Percentiles rank a stretch among this genome's conserved stretches.
phyloP scores from a whole-genome alignment of 2,888 invertebrate genomes.

The Pecten maximus region DNA sequence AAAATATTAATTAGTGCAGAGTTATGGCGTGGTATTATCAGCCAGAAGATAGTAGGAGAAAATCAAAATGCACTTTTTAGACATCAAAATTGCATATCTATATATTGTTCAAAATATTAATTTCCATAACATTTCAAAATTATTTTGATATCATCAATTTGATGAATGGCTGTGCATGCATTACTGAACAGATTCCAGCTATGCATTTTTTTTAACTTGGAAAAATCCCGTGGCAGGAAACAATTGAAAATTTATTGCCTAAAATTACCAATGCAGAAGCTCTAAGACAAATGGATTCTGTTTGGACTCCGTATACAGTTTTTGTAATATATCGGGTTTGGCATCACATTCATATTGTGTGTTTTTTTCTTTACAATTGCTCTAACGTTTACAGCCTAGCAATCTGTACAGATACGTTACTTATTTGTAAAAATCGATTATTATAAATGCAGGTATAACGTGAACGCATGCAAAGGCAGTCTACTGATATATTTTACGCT shows the following conservation, averaged over 20 bases:
- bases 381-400: neutral
- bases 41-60: neutral
- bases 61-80: neutral
- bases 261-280: conserved; percentile 13
- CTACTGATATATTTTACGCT: neutral
- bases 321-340: neutral
- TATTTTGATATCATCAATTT: conserved; percentile 24
- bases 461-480: neutral
- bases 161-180: conserved; percentile 26
- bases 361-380: neutral
- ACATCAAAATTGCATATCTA: conserved; percentile 18
- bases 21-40: conserved; percentile 1
- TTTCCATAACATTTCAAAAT: conserved; percentile 32
- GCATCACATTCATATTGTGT: neutral
- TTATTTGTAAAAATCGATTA: neutral
- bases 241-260: conserved; percentile 8
- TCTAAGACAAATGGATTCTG: conserved; percentile 32
- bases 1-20: neutral
- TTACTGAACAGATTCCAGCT: neutral
- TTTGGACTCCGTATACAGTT: neutral
- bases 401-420: neutral
- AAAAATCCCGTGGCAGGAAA: conserved; percentile 25
- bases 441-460: neutral
- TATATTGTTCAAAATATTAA: conserved; percentile 32
- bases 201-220: neutral